Evolutionary conservation across 2,888 invertebrate species (phyloP).

Genomic region (Busseola fusca): DNA sequence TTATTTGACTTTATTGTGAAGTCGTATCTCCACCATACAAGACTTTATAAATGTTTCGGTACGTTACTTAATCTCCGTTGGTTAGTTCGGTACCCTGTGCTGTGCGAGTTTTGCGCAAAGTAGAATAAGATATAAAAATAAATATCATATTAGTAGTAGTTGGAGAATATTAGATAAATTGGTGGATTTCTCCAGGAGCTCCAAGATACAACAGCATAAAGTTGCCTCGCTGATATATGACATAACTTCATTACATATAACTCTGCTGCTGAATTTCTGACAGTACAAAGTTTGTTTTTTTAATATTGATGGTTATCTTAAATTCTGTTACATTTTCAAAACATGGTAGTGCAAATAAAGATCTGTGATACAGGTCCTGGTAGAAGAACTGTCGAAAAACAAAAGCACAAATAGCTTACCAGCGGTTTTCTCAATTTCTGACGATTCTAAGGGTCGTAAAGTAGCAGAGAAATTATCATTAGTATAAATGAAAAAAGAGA

Average conservation of each 20-base stretch:
- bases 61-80: neutral
- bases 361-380: neutral
- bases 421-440: neutral
- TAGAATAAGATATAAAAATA: neutral
- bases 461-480: neutral
- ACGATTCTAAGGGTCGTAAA: neutral
- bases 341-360: neutral
- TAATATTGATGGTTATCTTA: too few relatives aligned
- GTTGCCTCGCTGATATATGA: neutral
- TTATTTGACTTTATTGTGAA: neutral
- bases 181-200: neutral
- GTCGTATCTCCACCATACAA: neutral
- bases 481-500: neutral
- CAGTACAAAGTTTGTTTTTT: neutral
- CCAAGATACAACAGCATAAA: neutral
- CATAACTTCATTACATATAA: neutral
- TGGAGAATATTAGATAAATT: neutral
- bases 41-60: neutral
- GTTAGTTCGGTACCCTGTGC: neutral
- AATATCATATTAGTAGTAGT: neutral
- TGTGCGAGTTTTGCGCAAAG: neutral
- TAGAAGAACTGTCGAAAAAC: neutral
- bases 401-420: conserved; percentile 6
- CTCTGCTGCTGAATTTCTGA: neutral
- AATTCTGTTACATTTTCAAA: neutral